These are phyloP conservation scores for Listronotus oregonensis DNA, from an alignment of 1,140 invertebrate species.

Conservation along the genomic window DNA sequence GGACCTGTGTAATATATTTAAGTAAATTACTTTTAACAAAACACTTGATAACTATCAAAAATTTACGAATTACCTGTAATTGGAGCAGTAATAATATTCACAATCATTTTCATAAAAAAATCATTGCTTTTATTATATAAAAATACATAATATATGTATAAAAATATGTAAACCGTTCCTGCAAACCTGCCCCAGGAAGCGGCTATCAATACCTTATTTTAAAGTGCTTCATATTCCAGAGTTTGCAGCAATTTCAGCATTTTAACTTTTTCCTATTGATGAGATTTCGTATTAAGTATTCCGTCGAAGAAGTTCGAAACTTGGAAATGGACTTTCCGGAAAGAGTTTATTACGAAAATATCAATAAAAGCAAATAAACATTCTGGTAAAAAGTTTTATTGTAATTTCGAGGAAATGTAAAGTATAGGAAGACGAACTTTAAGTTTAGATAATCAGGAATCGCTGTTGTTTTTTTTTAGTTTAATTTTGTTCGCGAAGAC, in stretches of 20 bases:
- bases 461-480: too few species aligned
- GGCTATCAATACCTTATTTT: conserved; percentile 7
- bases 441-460: not conserved
- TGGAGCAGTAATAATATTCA: too few species aligned
- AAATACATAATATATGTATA: too few species aligned
- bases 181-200: not conserved
- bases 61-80: too few species aligned
- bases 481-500: too few species aligned
- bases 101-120: too few species aligned
- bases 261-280: conserved; percentile 32
- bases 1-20: too few species aligned
- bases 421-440: conserved; percentile 1
- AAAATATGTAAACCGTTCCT: not conserved
- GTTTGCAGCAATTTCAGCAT: conserved; percentile 15
- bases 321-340: conserved; percentile 28
- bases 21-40: too few species aligned
- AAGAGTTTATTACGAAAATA: conserved; percentile 30
- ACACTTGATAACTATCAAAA: too few species aligned
- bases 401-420: conserved; percentile 7
- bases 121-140: too few species aligned
- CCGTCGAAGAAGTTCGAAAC: conserved; percentile 23
- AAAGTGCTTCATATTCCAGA: conserved; percentile 14
- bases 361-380: conserved; percentile 33
- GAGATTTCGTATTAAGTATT: conserved; percentile 30
- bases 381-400: conserved; percentile 29